Base-by-base conservation (phyloP, 2,113 vertebrate genomes). In the Phalacrocorax aristotelis region DNA sequence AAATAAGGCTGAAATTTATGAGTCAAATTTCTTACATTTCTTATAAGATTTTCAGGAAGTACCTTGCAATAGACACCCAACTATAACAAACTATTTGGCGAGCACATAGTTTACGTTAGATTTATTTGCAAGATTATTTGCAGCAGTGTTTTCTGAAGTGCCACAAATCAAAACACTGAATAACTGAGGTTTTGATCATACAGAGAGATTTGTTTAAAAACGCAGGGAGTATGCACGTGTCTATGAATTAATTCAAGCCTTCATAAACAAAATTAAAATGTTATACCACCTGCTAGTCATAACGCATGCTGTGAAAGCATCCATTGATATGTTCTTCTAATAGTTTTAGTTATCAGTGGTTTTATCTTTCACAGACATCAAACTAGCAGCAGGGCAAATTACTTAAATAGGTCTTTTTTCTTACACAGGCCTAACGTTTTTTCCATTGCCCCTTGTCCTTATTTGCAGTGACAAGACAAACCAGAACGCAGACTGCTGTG, bases 221-320 rank as follows among this genome's bases (percentile, higher is more conserved):
- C 1, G 0, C 0, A 79, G n/a, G 66, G 57, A 93, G 48, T 11
- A 57, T 44, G 69, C 91, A 87, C 0, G 0, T 78, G 52, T n/a
- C 85, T 70, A 6, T 52, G 66, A 95, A 96, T 95, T 95, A 89
- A 94, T 91, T 75, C 2, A 38, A 89, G 81, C 46, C 38, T 83
- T 80, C 58, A 79, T 36, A 95, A 96, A 87, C 70, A 94, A 94
- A 95, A 94, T 70, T 65, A 82, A 91, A 85, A 84, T 22, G 40
- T 77, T 89, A 36, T 26, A 78, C 48, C 95, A 93, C 91, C 94
- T 95, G 91, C 87, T 89, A 77, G 58, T 51, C 46, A 2, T n/a
- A 91, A 69, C 32, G 86, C 40, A 44, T 26, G 1, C 83, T 92
- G n/a, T 91, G 93, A 95, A 96, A 89, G 58, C 78, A 93, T 40